A percentile compares a stretch with the other conserved stretches of the same genome.
Conservation (phyloP, 2,888 invertebrate species). For the Noctua fimbriata region DNA sequence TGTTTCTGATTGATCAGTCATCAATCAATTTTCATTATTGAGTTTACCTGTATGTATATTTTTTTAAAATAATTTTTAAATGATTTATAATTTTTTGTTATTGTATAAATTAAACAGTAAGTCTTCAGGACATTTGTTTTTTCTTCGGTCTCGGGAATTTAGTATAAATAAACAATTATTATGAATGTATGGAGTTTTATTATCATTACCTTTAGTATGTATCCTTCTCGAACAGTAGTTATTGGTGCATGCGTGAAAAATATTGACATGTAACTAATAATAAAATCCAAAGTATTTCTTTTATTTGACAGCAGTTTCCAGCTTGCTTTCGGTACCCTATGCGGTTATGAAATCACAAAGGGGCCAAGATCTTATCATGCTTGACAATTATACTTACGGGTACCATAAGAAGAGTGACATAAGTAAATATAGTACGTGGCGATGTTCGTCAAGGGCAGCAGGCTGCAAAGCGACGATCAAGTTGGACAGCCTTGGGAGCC, state of each 20-base stretch:
- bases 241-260: background rate
- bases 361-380: constrained; percentile 24
- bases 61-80: background rate
- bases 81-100: background rate
- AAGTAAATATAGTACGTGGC: constrained; percentile 5
- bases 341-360: constrained; percentile 35
- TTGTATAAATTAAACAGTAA: background rate
- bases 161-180: background rate
- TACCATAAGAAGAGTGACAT: background rate
- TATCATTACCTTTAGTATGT: background rate
- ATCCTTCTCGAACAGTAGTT: background rate
- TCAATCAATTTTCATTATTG: too few species aligned
- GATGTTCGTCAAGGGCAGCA: constrained; percentile 6
- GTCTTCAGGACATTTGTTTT: background rate
- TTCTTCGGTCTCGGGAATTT: background rate
- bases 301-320: constrained; percentile 10
- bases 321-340: constrained; percentile 12
- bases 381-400: constrained; percentile 19
- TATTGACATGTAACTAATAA: background rate
- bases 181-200: background rate
- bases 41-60: background rate
- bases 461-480: constrained; percentile 12
- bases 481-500: background rate
- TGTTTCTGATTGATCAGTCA: background rate
- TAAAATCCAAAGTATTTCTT: background rate